These are phyloP conservation scores for Cheilosia impressa DNA, from an alignment of 2,888 invertebrate genomes.

Conservation along the genomic window DNA sequence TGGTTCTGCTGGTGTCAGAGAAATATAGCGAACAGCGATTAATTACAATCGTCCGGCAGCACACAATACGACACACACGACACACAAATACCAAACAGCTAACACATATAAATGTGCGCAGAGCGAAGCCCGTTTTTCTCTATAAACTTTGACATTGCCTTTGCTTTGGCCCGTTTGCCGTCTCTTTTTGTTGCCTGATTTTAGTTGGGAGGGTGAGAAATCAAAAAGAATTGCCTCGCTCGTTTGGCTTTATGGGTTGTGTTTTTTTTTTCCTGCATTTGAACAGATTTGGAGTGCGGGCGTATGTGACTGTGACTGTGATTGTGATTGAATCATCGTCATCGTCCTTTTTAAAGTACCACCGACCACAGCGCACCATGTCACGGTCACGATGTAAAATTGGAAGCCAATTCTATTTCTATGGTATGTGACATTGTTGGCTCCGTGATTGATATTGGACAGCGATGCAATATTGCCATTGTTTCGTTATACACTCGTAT, in stretches of 20 bases:
- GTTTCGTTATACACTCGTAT: not conserved
- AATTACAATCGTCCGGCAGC: conserved; percentile 64
- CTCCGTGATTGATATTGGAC: conserved; percentile 47
- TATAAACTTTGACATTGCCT: conserved; percentile 47
- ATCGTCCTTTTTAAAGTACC: conserved; percentile 44
- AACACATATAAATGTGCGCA: conserved; percentile 12
- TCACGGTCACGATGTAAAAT: conserved; percentile 52
- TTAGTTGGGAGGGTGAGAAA: conserved; percentile 39
- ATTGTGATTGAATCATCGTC: conserved; percentile 68
- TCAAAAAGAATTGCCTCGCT: conserved; percentile 30
- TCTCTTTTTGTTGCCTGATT: conserved; percentile 30
- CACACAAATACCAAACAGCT: not conserved
- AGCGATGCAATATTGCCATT: conserved; percentile 32
- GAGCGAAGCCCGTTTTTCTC: conserved; percentile 23
- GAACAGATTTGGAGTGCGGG: conserved; percentile 49
- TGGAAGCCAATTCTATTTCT: conserved; percentile 54
- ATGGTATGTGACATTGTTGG: conserved; percentile 48
- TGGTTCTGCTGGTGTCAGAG: conserved; percentile 62
- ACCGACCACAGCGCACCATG: conserved; percentile 32
- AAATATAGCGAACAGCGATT: conserved; percentile 67
- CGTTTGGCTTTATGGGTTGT: conserved; percentile 5
- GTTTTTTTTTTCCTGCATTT: conserved; percentile 20
- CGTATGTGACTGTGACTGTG: conserved; percentile 46
- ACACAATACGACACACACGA: conserved; percentile 21
- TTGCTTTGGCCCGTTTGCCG: not conserved